Conservation (phyloP, 2,888 invertebrate species). For the Morpho deidamia region DNA sequence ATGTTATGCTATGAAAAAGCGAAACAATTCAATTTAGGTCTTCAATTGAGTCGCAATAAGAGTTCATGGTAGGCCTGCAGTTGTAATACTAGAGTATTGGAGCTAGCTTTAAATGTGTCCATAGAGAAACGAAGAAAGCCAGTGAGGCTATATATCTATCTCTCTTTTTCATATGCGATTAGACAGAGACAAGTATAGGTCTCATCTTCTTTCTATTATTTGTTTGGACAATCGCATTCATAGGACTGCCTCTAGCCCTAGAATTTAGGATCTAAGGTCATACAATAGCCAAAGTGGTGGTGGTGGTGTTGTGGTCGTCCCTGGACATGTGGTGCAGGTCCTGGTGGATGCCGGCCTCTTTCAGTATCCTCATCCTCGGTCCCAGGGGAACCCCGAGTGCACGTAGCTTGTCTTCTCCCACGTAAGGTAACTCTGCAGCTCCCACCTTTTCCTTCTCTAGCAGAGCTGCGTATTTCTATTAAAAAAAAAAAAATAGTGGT, state of each 20-base stretch:
- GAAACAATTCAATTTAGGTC: no score
- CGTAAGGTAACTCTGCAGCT: constrained; percentile 93
- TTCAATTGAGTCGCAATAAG: no score
- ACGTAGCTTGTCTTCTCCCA: constrained; percentile 91
- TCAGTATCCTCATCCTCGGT: constrained; percentile 90
- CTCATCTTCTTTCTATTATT: no score
- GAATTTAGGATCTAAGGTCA: constrained; percentile 27
- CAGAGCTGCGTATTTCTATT: constrained; percentile 90
- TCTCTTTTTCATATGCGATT: no score
- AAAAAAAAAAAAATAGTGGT: constrained; percentile 27
- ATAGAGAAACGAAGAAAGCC: no score
- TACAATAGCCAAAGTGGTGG: constrained; percentile 81
- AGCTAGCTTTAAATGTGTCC: no score
- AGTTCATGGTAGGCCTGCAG: no score
- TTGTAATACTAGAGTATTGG: no score
- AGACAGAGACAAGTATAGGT: no score
- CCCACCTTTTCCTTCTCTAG: constrained; percentile 93
- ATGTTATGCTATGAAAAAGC: no score
- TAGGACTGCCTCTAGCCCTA: constrained; percentile 31
- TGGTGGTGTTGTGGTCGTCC: constrained; percentile 59
- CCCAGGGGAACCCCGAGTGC: constrained; percentile 95
- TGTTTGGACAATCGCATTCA: no score
- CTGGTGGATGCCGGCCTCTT: constrained; percentile 85
- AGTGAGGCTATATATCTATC: no score
- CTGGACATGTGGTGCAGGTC: constrained; percentile 66